Base-by-base conservation (phyloP, 2,113 vertebrate species). In the Amblyopsis rosae region DNA sequence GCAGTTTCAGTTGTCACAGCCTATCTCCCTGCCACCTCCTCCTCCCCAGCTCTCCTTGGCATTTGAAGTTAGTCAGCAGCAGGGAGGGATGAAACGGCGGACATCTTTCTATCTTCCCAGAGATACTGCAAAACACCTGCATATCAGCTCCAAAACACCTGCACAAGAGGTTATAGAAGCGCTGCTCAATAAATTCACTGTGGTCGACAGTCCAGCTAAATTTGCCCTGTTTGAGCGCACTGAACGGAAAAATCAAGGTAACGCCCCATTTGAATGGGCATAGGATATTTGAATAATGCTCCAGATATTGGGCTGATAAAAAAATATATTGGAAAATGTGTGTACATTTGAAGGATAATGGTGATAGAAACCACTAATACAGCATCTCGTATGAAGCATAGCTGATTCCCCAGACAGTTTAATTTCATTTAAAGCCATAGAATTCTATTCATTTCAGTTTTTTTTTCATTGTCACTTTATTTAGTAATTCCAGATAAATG, bases 61-160 rank as follows among this genome's bases (percentile, higher is more conserved):
- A 33, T 90, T 92, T 59, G 85, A 87, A 1, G 82, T 76, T 1
- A 88, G 86, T 0, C 86, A 91, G 26, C 89, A 82, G 54, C 69
- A 61, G 7, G 82, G 82, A 35, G 82, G 51, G 0, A 87, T 94
- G 86, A 94, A 81, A 59, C 93, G 93, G 32, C 94, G 95, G 35
- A 98, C 96, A 0, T 99, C 98, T 62, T 99, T 99, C 89, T 99
- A 99, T 88, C 92, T 99, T 77, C 98, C 98, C 48, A 96, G 95
- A 83, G 96, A 97, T 4, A 89, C 95, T 0, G 92, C 95, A 62
- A 99, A 99, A 73, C 96, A 99, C 87, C 87, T 99, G 67, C 98
- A 99, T 19, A 91, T 99, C 80, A 85, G 96, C 76, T 99, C 96
- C 0, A 90, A 90, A 67, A 99, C 97, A 5, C 88, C 87, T 0